Conservation (phyloP, 1,140 invertebrate species). For the Plutomurus gul region DNA sequence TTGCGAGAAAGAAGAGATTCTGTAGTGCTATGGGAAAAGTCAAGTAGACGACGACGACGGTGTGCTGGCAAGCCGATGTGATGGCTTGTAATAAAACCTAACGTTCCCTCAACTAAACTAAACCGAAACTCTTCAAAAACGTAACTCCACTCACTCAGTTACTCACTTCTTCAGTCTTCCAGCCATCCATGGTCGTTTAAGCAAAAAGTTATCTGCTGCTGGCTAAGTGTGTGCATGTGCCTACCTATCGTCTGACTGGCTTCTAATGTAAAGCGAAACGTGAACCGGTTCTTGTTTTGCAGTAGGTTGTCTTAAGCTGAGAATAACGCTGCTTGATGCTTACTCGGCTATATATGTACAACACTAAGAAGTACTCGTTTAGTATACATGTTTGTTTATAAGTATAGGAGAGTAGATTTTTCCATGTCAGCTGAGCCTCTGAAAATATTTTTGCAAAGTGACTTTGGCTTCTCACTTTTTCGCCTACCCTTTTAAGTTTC, state of each 20-base stretch:
- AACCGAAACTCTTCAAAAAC: conserved; percentile 12
- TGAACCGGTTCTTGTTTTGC: no score
- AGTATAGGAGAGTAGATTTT: no score
- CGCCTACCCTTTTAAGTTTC: background rate
- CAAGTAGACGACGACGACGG: conserved; percentile 14
- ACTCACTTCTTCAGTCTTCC: background rate
- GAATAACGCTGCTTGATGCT: no score
- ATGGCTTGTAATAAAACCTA: conserved; percentile 25
- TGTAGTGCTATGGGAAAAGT: conserved; percentile 16
- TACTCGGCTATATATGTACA: no score
- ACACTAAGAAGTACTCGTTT: no score
- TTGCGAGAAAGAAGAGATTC: background rate
- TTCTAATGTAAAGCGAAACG: no score
- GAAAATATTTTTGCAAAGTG: conserved; percentile 16
- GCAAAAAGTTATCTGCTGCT: background rate
- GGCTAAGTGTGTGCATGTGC: no score
- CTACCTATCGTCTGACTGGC: no score
- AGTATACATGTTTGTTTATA: no score
- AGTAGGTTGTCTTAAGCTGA: no score
- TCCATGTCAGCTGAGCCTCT: background rate
- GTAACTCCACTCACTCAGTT: background rate
- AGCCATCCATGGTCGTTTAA: background rate
- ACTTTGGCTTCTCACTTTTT: conserved; percentile 12
- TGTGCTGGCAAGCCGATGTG: background rate
- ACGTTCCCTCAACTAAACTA: conserved; percentile 3